Evolutionary conservation across 2,888 invertebrate genomes (phyloP).

Genomic region (Stenolophus ochropezus): DNA sequence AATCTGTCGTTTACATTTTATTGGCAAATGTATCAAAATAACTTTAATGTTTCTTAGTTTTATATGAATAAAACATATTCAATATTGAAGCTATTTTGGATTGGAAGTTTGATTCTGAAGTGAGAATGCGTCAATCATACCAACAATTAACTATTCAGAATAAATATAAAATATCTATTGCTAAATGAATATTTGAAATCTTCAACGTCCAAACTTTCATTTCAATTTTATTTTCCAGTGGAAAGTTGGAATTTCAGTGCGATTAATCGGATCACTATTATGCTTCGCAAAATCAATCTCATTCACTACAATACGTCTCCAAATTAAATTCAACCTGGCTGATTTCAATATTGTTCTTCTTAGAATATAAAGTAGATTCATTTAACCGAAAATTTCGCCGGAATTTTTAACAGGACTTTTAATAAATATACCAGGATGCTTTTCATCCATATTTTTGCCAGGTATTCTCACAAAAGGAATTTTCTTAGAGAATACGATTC

Average conservation of each 20-base stretch:
- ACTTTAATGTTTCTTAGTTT: too few relatives aligned
- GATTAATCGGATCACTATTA: conserved; percentile 1
- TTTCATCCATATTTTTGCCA: neutral
- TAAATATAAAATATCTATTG: too few relatives aligned
- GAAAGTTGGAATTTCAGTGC: neutral
- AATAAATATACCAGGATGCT: neutral
- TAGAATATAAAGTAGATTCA: neutral
- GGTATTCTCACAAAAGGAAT: too few relatives aligned
- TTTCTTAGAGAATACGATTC: too few relatives aligned
- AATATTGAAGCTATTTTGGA: too few relatives aligned
- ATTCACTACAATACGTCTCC: neutral
- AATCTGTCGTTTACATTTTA: too few relatives aligned
- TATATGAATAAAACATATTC: too few relatives aligned
- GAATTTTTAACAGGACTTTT: neutral
- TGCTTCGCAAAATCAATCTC: neutral
- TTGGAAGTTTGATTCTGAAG: too few relatives aligned
- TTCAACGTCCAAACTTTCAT: neutral
- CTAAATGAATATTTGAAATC: neutral
- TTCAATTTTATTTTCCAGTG: neutral
- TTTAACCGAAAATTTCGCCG: neutral
- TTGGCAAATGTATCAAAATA: too few relatives aligned
- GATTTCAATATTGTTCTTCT: neutral
- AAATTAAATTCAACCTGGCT: neutral
- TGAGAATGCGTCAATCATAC: too few relatives aligned
- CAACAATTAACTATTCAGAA: too few relatives aligned